These are phyloP conservation scores for Luperina nickerlii DNA, from an alignment of 2,888 invertebrate species.

Conservation along the genomic window DNA sequence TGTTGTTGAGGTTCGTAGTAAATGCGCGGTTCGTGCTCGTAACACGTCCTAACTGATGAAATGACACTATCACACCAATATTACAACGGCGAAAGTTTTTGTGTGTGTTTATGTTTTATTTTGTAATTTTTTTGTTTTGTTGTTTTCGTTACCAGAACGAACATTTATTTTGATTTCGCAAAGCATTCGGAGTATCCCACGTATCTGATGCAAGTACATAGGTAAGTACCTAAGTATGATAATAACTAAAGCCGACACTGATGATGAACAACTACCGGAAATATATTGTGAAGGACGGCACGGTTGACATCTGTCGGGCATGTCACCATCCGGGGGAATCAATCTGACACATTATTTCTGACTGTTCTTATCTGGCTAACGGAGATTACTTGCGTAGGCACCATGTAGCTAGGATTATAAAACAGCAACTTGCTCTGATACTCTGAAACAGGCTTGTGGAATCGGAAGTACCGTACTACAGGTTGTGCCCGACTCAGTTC, in stretches of 20 bases:
- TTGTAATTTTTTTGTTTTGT: no score
- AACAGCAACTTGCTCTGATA: neutral
- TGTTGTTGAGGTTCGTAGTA: no score
- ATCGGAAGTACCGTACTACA: neutral
- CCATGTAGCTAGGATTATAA: neutral
- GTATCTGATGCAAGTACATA: neutral
- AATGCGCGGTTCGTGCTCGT: no score
- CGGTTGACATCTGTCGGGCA: neutral
- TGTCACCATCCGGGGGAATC: neutral
- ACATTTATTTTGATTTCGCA: no score
- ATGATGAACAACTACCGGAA: neutral
- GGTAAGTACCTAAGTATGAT: neutral
- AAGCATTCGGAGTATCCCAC: no score
- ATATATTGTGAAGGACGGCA: neutral
- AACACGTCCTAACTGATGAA: no score
- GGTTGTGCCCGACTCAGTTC: neutral
- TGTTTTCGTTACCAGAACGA: no score
- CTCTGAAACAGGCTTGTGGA: neutral
- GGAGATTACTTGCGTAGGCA: neutral
- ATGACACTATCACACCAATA: no score
- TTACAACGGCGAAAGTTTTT: no score
- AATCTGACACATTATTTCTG: neutral
- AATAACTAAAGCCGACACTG: conserved; percentile 11
- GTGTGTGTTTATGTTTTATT: no score
- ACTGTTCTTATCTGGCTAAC: neutral